A percentile compares a stretch with the other conserved stretches of the same genome.
Evolutionary conservation across 1,140 invertebrate genomes (phyloP).

Genomic region (Sitobion miscanthi): DNA sequence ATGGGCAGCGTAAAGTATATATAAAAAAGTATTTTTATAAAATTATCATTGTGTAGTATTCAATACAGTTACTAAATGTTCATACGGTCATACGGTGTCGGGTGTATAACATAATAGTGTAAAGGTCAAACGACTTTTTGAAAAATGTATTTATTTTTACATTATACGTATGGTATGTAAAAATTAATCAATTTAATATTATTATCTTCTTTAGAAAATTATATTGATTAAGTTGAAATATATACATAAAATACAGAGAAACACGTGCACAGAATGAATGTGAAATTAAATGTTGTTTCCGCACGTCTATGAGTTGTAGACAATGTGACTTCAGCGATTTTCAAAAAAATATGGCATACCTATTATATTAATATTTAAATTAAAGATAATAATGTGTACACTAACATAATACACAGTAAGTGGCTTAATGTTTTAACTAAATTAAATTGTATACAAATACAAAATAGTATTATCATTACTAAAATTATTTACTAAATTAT

Average conservation of each 20-base stretch:
- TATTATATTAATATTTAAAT: background rate
- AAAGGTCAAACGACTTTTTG: background rate
- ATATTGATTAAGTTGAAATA: background rate
- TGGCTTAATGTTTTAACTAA: too few species aligned
- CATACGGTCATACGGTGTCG: background rate
- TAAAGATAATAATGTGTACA: too few species aligned
- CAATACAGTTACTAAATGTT: background rate
- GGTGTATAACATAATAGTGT: background rate
- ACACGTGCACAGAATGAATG: background rate
- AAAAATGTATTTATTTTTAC: background rate
- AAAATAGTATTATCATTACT: background rate
- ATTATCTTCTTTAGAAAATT: background rate
- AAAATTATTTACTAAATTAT: background rate
- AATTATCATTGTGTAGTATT: background rate
- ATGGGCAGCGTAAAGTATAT: background rate
- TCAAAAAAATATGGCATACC: background rate
- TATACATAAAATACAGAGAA: background rate
- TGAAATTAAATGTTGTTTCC: background rate
- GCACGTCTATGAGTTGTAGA: background rate
- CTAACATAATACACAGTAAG: too few species aligned
- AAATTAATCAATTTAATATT: too few species aligned
- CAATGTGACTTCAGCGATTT: background rate
- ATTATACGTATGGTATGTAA: too few species aligned
- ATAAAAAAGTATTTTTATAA: background rate
- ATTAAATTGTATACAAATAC: background rate